phyloP scores from a whole-genome alignment of 2,797 vertebrate species.

The Myripristis jacobus region DNA sequence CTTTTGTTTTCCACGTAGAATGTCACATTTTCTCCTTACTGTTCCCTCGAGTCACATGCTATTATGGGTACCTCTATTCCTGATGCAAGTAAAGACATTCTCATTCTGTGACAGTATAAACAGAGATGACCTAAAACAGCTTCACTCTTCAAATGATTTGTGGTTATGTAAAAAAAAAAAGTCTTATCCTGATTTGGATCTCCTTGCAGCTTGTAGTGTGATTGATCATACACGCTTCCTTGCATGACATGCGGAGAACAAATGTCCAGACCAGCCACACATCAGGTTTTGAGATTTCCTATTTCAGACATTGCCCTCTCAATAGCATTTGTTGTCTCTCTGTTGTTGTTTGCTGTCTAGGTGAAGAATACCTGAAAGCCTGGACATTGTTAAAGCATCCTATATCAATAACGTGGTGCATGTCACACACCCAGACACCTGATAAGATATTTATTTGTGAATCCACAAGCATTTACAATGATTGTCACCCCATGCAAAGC shows the following conservation, averaged over 20 bases:
- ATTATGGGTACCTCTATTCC: slow-evolving; percentile 22
- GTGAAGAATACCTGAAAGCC: slow-evolving; percentile 34
- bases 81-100: slow-evolving; percentile 48
- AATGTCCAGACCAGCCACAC: slow-evolving; percentile 41
- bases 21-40: slow-evolving; percentile 50
- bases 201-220: slow-evolving; percentile 27
- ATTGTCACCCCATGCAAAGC: slow-evolving; percentile 32
- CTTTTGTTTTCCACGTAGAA: slow-evolving; percentile 52
- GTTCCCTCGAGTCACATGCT: slow-evolving; percentile 4
- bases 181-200: slow-evolving; percentile 34
- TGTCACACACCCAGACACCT: slow-evolving; percentile 22
- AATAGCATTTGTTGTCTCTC: slow-evolving; percentile 49
- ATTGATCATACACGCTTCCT: slow-evolving; percentile 34
- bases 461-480: slow-evolving; percentile 15
- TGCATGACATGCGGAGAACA: slow-evolving; percentile 37
- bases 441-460: slow-evolving; percentile 33
- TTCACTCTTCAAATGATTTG: slow-evolving; percentile 42
- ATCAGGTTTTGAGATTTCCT: slow-evolving; percentile 23
- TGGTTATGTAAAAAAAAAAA: slow-evolving; percentile 42
- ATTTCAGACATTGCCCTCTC: slow-evolving; percentile 14
- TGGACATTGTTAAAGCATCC: slow-evolving; percentile 22
- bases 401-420: slow-evolving; percentile 33
- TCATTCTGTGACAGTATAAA: slow-evolving; percentile 50
- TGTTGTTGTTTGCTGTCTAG: slow-evolving; percentile 52
- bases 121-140: slow-evolving; percentile 22